phyloP scores from a whole-genome alignment of 2,888 invertebrate species.

The Nomada ferruginata region DNA sequence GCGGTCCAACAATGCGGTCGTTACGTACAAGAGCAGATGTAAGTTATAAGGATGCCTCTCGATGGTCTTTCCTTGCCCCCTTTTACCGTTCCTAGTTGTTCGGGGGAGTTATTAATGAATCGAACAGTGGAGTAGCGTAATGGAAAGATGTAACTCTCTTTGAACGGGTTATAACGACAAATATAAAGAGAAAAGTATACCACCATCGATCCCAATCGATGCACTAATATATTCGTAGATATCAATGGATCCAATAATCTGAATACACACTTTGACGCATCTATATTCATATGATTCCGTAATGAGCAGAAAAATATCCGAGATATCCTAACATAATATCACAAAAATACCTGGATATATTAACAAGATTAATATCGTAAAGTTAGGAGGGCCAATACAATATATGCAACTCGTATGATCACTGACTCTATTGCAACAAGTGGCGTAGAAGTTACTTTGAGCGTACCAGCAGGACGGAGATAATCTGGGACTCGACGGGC shows the following conservation, averaged over 20 bases:
- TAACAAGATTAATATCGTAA: background rate
- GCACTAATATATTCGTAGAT: no score
- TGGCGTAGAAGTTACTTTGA: constrained; percentile 7
- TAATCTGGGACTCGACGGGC: constrained; percentile 5
- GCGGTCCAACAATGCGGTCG: constrained; percentile 31
- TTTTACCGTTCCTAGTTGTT: background rate
- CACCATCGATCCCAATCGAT: no score
- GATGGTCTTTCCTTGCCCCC: background rate
- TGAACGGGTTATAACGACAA: no score
- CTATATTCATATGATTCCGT: no score
- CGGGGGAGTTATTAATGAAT: no score
- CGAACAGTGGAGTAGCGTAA: no score
- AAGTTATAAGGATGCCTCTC: background rate
- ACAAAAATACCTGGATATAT: background rate
- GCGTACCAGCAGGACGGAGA: background rate
- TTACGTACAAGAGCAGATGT: constrained; percentile 23
- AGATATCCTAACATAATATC: background rate
- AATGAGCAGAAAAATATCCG: no score
- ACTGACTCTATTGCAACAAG: constrained; percentile 15
- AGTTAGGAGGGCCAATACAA: background rate
- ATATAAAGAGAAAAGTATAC: no score
- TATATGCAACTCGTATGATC: background rate
- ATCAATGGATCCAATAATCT: no score
- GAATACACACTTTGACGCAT: no score
- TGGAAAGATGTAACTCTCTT: no score